Evolutionary conservation across 1,140 invertebrate genomes (phyloP), one percentile per base, ranked within the genome.

Genomic region (Nephotettix cincticeps): DNA sequence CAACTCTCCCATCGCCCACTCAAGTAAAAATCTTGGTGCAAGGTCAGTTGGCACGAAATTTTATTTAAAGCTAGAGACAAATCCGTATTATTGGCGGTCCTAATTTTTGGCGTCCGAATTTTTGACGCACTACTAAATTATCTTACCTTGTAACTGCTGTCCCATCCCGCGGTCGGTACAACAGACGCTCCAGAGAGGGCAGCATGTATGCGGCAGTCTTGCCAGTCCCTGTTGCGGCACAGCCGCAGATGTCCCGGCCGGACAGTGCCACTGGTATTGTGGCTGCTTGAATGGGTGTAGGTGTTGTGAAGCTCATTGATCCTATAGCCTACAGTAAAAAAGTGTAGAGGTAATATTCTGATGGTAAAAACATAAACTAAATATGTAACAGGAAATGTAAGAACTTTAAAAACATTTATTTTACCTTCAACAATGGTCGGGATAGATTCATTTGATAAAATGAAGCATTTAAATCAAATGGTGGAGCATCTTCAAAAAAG

Each of bases 161-260:
- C 68, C 87, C 86, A 45, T 85, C 81, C 69, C 80, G 80, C 66
- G 84, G 89, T 68, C 88, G 90, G 78, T 93, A 98, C 1, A 99
- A 80, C 65, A 99, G 84, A 74, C 98, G 85, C 83, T 99, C 98
- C 25, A 99, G 79, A 29, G 97, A 97, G 1, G 98, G 98, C 72
- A 99, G 83, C 94, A 99, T 98, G 79, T 99, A 99, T 0, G 97
- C 97, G 0, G 95, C 95, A 1, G 98, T 99, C 87, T 99, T 99
- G 30, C 97, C 97, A 4, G 97, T 99, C 43, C 97, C 98, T 0
- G 98, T 99, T 1, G 97, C 95, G 68, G 96, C 96, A 86, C 96
- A 98, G 13, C 94, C 96, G 86, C 95, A 95, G 76, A 99, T 90
- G 83, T 99, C 96, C 77, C 91, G 87, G 9, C 93, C 94, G 75